Evolutionary conservation across 2,797 vertebrate genomes (phyloP).

Genomic region (Epinephelus awoara): DNA sequence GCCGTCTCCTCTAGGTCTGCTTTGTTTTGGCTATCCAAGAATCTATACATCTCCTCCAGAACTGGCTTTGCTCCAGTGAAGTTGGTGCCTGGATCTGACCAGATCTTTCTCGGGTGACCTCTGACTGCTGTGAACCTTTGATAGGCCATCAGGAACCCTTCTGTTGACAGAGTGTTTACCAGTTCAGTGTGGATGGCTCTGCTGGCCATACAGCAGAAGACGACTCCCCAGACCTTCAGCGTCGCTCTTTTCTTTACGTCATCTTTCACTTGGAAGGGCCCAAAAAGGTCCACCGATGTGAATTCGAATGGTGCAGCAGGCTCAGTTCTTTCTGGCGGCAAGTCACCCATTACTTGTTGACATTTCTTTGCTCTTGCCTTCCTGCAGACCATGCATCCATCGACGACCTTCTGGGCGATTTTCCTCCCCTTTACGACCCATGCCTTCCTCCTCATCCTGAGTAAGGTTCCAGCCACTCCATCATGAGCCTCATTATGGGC

Average conservation of each 20-base stretch:
- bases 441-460: constrained; percentile 42
- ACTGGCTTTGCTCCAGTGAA: constrained; percentile 30
- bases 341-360: constrained; percentile 44
- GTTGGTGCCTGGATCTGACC: constrained; percentile 34
- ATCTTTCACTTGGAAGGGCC: constrained; percentile 48
- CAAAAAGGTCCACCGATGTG: constrained; percentile 46
- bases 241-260: constrained; percentile 40
- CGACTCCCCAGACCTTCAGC: constrained; percentile 37
- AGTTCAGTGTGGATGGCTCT: constrained; percentile 41
- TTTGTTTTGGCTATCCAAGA: not conserved
- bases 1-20: not conserved
- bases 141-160: constrained; percentile 29
- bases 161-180: not conserved
- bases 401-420: constrained; percentile 25
- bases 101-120: constrained; percentile 43
- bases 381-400: constrained; percentile 8
- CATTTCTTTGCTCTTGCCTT: constrained; percentile 31
- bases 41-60: not conserved
- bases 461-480: constrained; percentile 42
- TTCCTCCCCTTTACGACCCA: constrained; percentile 44
- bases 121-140: constrained; percentile 38
- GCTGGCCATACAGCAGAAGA: constrained; percentile 49
- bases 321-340: constrained; percentile 9
- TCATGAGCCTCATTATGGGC: constrained; percentile 41
- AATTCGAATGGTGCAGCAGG: constrained; percentile 42